Conservation (phyloP, 2,888 invertebrate genomes). For the Calliopum simillimum region DNA sequence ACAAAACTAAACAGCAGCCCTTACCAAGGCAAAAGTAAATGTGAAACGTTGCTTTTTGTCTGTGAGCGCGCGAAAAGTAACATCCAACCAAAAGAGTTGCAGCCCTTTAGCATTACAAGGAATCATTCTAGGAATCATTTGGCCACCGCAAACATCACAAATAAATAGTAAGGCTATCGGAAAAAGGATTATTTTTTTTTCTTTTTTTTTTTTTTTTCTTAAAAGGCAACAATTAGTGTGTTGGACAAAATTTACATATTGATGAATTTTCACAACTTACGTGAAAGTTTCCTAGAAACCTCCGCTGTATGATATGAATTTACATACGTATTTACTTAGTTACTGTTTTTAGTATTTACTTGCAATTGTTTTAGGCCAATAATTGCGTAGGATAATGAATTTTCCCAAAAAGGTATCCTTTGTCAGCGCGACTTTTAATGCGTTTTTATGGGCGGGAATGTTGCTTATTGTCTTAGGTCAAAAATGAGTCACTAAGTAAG, state of each 20-base stretch:
- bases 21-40: too few species aligned
- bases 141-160: slow-evolving; percentile 50
- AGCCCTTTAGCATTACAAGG: slow-evolving; percentile 31
- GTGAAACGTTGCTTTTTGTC: too few species aligned
- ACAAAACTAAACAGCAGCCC: slow-evolving; percentile 1
- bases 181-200: slow-evolving; percentile 40
- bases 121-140: slow-evolving; percentile 49
- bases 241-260: slow-evolving; percentile 23
- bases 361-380: slow-evolving; percentile 8
- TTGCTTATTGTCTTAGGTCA: too few species aligned
- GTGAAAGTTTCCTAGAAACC: background rate
- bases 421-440: background rate
- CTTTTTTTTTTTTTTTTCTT: too few species aligned
- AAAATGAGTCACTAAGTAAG: too few species aligned
- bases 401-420: background rate
- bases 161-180: slow-evolving; percentile 44
- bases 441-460: too few species aligned
- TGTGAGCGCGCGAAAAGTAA: too few species aligned
- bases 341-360: background rate
- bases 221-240: background rate
- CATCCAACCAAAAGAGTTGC: too few species aligned
- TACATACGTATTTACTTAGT: background rate
- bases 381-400: background rate
- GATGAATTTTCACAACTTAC: slow-evolving; percentile 32
- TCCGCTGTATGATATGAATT: background rate